Evolutionary conservation across 2,888 invertebrate species (phyloP).

Genomic region (Heliothis peltigera): DNA sequence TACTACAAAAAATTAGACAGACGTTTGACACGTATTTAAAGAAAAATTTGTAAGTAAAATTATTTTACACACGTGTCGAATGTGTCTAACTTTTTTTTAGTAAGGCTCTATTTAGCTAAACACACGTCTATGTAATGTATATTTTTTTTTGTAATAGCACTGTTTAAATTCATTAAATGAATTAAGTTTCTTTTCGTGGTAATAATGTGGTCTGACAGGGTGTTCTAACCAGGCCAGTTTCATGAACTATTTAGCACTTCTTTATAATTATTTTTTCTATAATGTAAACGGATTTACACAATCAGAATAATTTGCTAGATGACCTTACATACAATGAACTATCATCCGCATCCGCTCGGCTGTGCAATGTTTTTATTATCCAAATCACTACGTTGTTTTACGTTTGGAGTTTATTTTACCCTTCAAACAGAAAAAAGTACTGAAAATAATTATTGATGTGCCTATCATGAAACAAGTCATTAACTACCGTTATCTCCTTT

Average conservation of each 20-base stretch:
- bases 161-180: slow-evolving; percentile 20
- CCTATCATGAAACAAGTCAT: too few species aligned
- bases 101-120: too few species aligned
- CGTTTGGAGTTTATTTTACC: too few species aligned
- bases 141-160: too few species aligned
- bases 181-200: slow-evolving; percentile 18
- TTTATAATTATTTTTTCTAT: not conserved
- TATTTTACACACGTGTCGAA: too few species aligned
- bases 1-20: too few species aligned
- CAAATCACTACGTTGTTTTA: not conserved
- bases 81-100: too few species aligned
- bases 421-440: too few species aligned
- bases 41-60: too few species aligned
- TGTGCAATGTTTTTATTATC: not conserved
- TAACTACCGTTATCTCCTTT: not conserved
- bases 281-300: not conserved
- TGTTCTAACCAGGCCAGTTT: slow-evolving; percentile 8
- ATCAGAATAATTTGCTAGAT: not conserved
- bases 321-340: not conserved
- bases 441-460: too few species aligned
- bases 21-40: too few species aligned
- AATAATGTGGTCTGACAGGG: not conserved
- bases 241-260: not conserved
- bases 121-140: too few species aligned
- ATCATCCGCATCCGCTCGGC: not conserved